A percentile compares a stretch with the other conserved stretches of the same genome.
Conservation (phyloP, 2,888 invertebrate genomes). For the Meta bourneti region DNA sequence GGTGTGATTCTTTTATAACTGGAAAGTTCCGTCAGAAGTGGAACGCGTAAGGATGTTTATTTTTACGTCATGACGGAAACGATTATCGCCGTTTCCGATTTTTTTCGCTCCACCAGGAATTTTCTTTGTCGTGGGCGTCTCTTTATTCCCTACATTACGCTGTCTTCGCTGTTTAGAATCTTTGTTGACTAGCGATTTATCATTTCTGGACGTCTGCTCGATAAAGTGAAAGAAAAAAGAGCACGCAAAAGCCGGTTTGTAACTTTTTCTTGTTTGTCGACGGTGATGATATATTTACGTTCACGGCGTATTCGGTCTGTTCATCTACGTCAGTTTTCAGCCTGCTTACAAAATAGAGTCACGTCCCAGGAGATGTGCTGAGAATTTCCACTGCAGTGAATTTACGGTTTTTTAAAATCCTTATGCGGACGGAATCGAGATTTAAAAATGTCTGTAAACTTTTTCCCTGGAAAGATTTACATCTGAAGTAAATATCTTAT, state of each 20-base stretch:
- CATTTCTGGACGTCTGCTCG: not conserved
- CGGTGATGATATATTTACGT: not conserved
- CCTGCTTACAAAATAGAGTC: not conserved
- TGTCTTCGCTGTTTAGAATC: conserved; percentile 53
- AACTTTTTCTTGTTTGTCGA: not conserved
- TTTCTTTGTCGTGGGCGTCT: not conserved
- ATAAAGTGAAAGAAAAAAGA: not conserved
- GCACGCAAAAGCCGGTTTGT: not conserved
- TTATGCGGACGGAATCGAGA: not conserved
- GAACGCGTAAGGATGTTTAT: not conserved
- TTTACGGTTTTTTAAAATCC: not conserved
- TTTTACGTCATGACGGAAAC: conserved; percentile 32
- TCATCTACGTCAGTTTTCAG: not conserved
- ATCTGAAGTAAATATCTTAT: too few species aligned
- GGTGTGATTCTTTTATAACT: conserved; percentile 1
- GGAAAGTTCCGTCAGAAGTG: not conserved
- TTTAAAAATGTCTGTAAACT: not conserved
- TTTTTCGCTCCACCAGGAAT: not conserved
- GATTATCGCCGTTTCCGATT: conserved; percentile 30
- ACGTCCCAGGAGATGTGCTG: not conserved
- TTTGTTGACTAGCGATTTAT: conserved; percentile 21
- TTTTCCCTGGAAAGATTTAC: too few species aligned
- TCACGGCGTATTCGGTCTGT: not conserved
- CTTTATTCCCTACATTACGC: conserved; percentile 23
- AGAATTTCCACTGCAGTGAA: not conserved